Evolutionary conservation across 2,888 invertebrate genomes (phyloP).

Genomic region (Lumbricus terrestris): DNA sequence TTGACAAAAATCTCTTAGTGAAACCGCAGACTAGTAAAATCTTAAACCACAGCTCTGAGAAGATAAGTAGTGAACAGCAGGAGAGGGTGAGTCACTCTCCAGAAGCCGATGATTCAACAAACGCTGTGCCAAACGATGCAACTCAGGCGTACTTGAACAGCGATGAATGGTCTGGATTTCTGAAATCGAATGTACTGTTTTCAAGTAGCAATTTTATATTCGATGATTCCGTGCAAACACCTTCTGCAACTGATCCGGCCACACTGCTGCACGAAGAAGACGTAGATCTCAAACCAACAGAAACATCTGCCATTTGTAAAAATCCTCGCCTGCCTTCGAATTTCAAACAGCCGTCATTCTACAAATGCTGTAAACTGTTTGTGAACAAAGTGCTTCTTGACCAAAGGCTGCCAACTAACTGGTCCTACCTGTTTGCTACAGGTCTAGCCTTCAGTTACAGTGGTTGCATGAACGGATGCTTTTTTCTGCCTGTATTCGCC

Average conservation of each 20-base stretch:
- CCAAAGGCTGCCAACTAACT: neutral
- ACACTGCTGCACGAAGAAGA: neutral
- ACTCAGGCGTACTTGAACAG: neutral
- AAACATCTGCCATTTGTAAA: neutral
- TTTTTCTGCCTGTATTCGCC: neutral
- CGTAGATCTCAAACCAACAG: neutral
- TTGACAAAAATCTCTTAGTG: neutral
- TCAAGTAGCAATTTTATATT: neutral
- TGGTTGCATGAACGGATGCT: neutral
- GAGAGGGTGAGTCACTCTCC: neutral
- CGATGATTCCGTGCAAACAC: neutral
- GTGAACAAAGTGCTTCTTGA: neutral
- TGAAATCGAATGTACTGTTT: neutral
- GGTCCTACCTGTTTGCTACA: constrained; percentile 3
- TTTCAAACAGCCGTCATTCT: neutral
- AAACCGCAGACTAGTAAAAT: neutral
- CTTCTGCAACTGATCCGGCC: neutral
- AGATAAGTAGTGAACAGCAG: neutral
- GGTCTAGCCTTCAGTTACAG: neutral
- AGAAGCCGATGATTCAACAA: neutral
- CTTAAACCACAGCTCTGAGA: neutral
- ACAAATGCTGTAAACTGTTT: neutral
- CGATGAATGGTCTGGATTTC: neutral
- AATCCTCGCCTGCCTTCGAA: neutral
- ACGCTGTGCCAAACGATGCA: neutral